Evolutionary conservation across 2,888 invertebrate species (phyloP), one percentile per base, ranked within the genome.

Genomic region (Cerastis rubricosa): DNA sequence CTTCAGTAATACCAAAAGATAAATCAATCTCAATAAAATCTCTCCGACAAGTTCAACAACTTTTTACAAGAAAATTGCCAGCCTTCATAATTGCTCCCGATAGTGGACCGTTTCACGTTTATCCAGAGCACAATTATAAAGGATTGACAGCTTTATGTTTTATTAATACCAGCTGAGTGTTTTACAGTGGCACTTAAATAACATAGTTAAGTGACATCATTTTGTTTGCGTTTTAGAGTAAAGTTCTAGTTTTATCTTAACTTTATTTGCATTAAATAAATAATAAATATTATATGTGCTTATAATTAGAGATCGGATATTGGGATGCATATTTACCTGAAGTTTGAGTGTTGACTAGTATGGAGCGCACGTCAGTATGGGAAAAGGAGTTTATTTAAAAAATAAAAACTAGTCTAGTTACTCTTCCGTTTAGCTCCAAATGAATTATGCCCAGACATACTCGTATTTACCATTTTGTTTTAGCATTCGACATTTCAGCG

Each of bases 1-100:
- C 22, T 35, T 51, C 7, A 40, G 1, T 51, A 47, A 51, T 49
- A 70, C 64, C 40, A 63, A 71, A 61, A 63, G 63, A 54, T 64
- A 65, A 74, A 78, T 81, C 74, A 65, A 78, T 78, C 74, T 74
- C 59, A 59, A 81, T 78, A 81, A 74, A 83, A 84, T n/a, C 57
- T 68, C 49, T 63, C 69, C 66, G 73, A 63, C 66, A 51, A 17
- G 22, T 22, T 63, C 22, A 43, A 22, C 17, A 83, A 71, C 51
- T 68, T 82, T 78, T 83, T 25, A 78, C 25, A n/a, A 25, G 49
- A 67, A 78, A 73, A 73, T 72, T 66, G 65, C 35, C 25, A 51
- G 29, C 12, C 35, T 65, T 65, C 65, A 49, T 78, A 65, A 81
- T 83, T 65, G 40, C 69, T 83, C 51, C 51, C 40, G 71, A 78